Base-by-base conservation (phyloP, 2,888 invertebrate species). In the Autographa pulchrina region DNA sequence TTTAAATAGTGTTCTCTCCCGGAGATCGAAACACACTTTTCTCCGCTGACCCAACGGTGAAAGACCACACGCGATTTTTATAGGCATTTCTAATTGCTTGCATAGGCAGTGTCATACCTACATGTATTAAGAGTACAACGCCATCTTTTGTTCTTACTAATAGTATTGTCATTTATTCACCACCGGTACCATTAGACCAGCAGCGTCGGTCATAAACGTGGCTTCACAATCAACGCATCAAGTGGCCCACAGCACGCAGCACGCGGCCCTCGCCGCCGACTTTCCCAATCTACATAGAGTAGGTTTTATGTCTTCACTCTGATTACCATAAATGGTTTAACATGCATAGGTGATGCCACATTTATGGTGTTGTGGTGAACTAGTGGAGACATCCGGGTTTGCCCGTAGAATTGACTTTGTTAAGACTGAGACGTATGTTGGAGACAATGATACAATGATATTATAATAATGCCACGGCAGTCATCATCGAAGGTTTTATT, bases 261-360 rank as follows among this genome's bases (percentile, higher is more conserved):
- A 25, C 38, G 58, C 41, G 41, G 41, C 38, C 0, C 41, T 58
- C 25, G 25, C 25, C 25, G 16, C 16, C 56, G 58, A 60, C 75
- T 79, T 70, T 74, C 75, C 79, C 52, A 78, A 79, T 65, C 74
- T 52, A 66, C 62, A 56, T 61, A 41, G 60, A 63, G 68, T 68
- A 56, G 54, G 54, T 78, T 77, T 78, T 80, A 78, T 80, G 68
- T 68, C 67, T 74, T 65, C 63, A 64, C 64, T 71, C 66, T 68
- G 69, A 80, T 75, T 72, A 76, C 62, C 72, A 70, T 82, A 80
- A 78, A 73, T 73, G 68, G 61, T 82, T 79, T 78, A 72, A 82
- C 59, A 77, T 77, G 70, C 73, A 69, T 56, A 72, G 52, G 68
- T 72, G 77, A 68, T 73, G 68, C 62, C 56, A 67, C 63, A 32